Evolutionary conservation across 1,140 invertebrate genomes (phyloP).

Genomic region (Bemisia tabaci): DNA sequence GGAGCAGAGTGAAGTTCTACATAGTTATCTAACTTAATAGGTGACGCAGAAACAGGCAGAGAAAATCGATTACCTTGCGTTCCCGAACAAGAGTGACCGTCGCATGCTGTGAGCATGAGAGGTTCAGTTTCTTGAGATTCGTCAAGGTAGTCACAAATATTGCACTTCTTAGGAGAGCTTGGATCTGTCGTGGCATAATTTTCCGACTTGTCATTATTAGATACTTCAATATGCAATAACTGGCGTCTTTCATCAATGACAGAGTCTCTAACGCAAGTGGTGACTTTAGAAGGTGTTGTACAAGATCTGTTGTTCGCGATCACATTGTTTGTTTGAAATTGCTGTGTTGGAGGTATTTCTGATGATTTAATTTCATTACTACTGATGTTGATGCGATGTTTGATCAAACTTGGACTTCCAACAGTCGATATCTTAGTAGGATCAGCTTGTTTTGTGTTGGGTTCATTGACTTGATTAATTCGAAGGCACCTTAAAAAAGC

Average conservation of each 20-base stretch:
- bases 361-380: background rate
- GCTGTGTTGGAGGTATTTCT: background rate
- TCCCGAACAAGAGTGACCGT: background rate
- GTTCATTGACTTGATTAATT: background rate
- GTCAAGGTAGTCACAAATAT: background rate
- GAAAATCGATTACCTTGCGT: background rate
- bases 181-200: background rate
- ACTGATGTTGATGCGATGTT: background rate
- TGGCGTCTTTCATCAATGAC: background rate
- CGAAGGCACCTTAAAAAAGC: background rate
- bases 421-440: too few relatives aligned
- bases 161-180: background rate
- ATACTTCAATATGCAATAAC: too few relatives aligned
- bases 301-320: background rate
- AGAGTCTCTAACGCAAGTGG: background rate
- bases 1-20: background rate
- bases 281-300: background rate
- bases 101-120: background rate
- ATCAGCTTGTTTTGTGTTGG: background rate
- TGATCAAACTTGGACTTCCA: background rate
- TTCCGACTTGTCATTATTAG: background rate
- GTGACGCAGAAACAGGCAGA: background rate
- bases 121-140: background rate
- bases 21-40: background rate
- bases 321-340: background rate